Evolutionary conservation across 2,113 vertebrate genomes (phyloP).

Genomic region (Carettochelys insculpta): DNA sequence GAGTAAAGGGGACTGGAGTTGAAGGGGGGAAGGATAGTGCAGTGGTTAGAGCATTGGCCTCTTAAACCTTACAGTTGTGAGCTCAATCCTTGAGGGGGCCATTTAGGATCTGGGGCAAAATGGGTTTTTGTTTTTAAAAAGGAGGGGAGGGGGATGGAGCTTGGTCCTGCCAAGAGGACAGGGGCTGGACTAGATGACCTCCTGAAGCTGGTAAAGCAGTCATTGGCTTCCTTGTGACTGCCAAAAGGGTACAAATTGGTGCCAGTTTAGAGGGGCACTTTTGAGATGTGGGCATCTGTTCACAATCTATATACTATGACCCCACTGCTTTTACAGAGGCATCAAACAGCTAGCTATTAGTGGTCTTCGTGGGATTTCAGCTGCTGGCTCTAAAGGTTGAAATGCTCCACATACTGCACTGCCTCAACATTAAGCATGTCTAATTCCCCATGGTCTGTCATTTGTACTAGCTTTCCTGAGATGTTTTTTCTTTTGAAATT

Average conservation of each 20-base stretch:
- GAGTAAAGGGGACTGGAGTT: no score
- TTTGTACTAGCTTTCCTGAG: neutral
- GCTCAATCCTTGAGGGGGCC: no score
- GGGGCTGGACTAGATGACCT: no score
- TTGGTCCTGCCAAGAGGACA: no score
- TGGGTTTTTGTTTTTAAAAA: no score
- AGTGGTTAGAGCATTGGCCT: no score
- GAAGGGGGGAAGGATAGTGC: no score
- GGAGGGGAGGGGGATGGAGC: no score
- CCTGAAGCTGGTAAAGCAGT: constrained; percentile 28
- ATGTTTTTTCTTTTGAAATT: neutral
- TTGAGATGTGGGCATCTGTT: constrained; percentile 42
- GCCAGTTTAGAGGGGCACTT: constrained; percentile 31
- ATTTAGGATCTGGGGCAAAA: no score
- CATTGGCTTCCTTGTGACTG: neutral
- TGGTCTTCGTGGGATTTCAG: neutral
- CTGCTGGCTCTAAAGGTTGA: neutral
- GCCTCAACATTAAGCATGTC: neutral
- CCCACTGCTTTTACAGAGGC: constrained; percentile 5
- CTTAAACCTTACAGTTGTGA: no score
- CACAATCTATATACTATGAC: constrained; percentile 10
- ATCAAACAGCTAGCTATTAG: neutral
- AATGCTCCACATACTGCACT: neutral
- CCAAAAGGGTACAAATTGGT: constrained; percentile 44
- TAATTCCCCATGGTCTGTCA: neutral